phyloP scores from a whole-genome alignment of 2,888 invertebrate genomes.

The Parapristionchus giblindavisi region DNA sequence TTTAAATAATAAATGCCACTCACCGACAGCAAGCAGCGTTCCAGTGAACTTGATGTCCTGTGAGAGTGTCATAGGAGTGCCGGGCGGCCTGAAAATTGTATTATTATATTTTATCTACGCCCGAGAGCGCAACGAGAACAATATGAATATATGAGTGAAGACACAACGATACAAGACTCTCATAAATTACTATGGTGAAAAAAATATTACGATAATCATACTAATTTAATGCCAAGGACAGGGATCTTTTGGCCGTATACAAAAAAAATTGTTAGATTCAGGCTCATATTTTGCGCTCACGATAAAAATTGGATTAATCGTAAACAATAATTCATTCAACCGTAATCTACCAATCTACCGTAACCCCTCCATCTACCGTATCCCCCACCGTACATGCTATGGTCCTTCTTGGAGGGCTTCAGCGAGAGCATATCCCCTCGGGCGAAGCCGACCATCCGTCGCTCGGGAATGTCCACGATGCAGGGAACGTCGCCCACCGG shows the following conservation, averaged over 20 bases:
- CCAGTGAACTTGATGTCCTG: conserved; percentile 47
- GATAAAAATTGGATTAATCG: too few relatives aligned
- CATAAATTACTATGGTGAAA: not conserved
- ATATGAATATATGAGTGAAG: not conserved
- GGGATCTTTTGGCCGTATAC: too few relatives aligned
- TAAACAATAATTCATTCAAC: too few relatives aligned
- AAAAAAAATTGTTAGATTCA: too few relatives aligned
- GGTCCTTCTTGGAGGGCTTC: conserved; percentile 38
- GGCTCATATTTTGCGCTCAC: too few relatives aligned
- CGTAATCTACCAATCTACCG: too few relatives aligned
- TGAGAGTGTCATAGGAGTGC: conserved; percentile 6
- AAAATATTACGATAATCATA: too few relatives aligned
- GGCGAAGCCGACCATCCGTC: conserved; percentile 24
- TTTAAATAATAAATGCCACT: not conserved
- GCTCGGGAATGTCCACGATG: conserved; percentile 21
- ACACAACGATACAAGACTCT: not conserved
- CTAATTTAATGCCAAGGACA: too few relatives aligned
- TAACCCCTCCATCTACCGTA: not conserved
- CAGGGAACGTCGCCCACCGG: conserved; percentile 29
- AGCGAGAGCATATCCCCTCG: conserved; percentile 38
- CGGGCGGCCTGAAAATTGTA: conserved; percentile 21
- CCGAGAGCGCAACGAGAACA: not conserved
- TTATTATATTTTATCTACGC: not conserved
- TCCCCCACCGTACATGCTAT: too few relatives aligned
- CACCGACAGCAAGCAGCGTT: conserved; percentile 45